Conservation (phyloP, 2,113 vertebrate species). For the Grammomys dolichurus region DNA sequence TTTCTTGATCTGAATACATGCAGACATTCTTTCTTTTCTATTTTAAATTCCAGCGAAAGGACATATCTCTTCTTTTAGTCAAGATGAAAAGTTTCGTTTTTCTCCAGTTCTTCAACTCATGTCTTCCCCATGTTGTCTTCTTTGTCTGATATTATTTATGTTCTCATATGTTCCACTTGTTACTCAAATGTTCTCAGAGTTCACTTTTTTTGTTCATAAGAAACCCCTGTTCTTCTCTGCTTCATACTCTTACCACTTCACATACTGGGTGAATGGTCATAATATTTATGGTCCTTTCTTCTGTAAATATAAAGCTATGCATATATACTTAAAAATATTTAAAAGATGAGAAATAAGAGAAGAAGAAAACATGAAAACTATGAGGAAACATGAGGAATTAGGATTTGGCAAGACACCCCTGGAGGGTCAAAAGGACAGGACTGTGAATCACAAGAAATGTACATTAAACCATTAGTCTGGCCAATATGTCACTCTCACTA, state of each 20-base stretch:
- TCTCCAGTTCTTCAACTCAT: neutral
- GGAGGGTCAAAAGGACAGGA: neutral
- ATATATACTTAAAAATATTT: neutral
- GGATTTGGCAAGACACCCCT: neutral
- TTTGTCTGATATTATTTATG: neutral
- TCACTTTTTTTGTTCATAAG: constrained; percentile 11
- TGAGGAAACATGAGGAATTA: neutral
- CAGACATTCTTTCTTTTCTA: constrained; percentile 52
- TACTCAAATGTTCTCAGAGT: neutral
- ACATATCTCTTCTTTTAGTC: constrained; percentile 12
- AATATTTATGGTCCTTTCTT: neutral
- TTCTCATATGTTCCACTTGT: constrained; percentile 7
- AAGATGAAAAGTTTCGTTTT: constrained; percentile 30
- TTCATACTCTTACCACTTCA: neutral
- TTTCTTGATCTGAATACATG: constrained; percentile 77
- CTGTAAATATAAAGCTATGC: neutral
- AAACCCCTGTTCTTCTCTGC: neutral
- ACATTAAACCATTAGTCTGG: neutral
- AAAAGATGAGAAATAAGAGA: neutral
- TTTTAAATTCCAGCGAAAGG: constrained; percentile 65
- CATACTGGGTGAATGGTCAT: neutral
- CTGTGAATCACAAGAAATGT: neutral
- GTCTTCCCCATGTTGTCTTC: neutral
- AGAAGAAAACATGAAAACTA: neutral
- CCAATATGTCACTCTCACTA: neutral